Conservation (phyloP, 2,113 vertebrate species). For the Atlantisia rogersi region DNA sequence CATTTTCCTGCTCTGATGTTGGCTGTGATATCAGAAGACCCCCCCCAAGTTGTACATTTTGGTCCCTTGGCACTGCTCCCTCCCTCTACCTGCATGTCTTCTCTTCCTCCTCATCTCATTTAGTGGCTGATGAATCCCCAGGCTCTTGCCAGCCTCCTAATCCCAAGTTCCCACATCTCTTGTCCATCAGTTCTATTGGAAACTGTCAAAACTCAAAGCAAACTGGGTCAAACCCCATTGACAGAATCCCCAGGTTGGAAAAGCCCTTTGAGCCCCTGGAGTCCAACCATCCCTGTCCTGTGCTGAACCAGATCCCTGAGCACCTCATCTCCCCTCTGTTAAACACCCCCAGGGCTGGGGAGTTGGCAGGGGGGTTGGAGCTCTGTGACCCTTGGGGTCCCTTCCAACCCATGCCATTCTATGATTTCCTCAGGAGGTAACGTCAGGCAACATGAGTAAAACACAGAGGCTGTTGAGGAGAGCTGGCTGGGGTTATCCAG, state of each 20-base stretch:
- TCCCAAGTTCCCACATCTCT: neutral
- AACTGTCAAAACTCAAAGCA: neutral
- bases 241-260: too few relatives aligned
- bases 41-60: neutral
- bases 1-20: neutral
- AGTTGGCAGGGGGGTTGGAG: too few relatives aligned
- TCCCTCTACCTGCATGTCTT: neutral
- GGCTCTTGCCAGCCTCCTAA: neutral
- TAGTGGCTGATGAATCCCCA: too few relatives aligned
- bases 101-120: neutral
- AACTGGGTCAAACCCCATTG: neutral
- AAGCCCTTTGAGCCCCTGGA: too few relatives aligned
- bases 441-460: rapidly evolving
- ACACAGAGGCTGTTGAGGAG: neutral
- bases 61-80: neutral
- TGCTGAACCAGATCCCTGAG: too few relatives aligned
- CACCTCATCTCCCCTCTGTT: too few relatives aligned
- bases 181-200: neutral
- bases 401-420: too few relatives aligned
- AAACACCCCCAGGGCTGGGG: too few relatives aligned
- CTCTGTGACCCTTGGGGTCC: too few relatives aligned
- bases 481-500: neutral
- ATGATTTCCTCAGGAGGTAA: neutral
- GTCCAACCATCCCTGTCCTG: too few relatives aligned
- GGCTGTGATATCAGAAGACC: neutral